These are phyloP conservation scores for Actinia equina DNA, from an alignment of 64 coral and sea anemone genomes.

Conservation along the genomic window DNA sequence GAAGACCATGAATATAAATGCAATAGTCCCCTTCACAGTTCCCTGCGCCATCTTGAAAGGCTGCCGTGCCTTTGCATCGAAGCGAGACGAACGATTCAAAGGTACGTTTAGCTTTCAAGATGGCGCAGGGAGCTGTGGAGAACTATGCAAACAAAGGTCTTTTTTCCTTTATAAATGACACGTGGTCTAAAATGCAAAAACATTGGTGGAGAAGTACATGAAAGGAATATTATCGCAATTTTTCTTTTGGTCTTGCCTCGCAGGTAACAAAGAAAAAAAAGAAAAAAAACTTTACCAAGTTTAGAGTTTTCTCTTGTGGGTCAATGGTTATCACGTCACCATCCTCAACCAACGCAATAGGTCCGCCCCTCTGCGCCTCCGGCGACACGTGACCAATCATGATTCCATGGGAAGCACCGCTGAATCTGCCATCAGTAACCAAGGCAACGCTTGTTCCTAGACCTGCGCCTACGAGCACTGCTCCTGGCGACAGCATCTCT, in stretches of 20 bases:
- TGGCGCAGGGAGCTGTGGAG: too few species aligned
- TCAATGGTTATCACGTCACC: conserved; percentile 80
- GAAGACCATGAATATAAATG: too few species aligned
- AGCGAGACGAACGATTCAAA: too few species aligned
- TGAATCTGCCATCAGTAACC: conserved; percentile 84
- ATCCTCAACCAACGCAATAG: conserved; percentile 56
- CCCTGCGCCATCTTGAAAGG: too few species aligned
- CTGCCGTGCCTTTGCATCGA: too few species aligned
- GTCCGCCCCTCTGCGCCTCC: conserved; percentile 74
- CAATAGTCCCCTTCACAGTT: too few species aligned
- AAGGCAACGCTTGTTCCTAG: conserved; percentile 79
- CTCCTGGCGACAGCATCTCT: conserved; percentile 72
- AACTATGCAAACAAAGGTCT: too few species aligned
- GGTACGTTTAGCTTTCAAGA: too few species aligned
- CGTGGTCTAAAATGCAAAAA: too few species aligned
- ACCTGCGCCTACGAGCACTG: conserved; percentile 77
- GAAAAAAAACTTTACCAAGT: conserved; percentile 41
- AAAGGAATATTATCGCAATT: too few species aligned
- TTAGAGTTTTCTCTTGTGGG: conserved; percentile 26
- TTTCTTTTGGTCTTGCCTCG: not conserved
- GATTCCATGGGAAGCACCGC: conserved; percentile 86
- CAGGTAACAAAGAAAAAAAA: not conserved
- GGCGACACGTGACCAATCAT: conserved; percentile 95
- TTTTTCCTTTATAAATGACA: too few species aligned
- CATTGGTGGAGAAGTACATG: too few species aligned